Percentiles rank a stretch among this genome's conserved stretches.
Evolutionary conservation across 2,113 vertebrate genomes (phyloP).

Genomic region (Hyaena hyaena): DNA sequence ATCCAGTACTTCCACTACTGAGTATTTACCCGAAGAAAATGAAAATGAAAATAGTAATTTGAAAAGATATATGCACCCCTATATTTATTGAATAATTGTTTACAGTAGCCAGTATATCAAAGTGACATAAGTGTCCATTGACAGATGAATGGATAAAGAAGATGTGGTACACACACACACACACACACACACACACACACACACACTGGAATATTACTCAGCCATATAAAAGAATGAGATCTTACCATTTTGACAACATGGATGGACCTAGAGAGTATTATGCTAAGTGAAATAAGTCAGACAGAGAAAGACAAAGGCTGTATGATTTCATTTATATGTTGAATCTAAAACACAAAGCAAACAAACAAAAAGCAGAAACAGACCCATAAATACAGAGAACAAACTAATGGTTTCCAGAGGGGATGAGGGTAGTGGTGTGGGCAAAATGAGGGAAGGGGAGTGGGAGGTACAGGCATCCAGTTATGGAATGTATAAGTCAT

Average conservation of each 20-base stretch:
- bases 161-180: background rate
- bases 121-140: background rate
- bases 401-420: background rate
- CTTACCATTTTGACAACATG: background rate
- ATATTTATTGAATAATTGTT: background rate
- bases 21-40: background rate
- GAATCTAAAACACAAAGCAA: background rate
- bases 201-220: background rate
- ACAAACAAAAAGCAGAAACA: background rate
- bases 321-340: background rate
- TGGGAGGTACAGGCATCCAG: background rate
- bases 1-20: background rate
- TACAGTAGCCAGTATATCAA: background rate
- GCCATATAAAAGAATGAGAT: background rate
- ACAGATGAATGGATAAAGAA: background rate
- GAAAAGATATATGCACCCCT: background rate
- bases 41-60: background rate
- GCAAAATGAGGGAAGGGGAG: background rate
- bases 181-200: background rate
- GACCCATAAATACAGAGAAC: background rate
- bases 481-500: background rate
- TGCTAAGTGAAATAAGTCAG: background rate
- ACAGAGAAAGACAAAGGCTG: background rate
- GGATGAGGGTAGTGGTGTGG: background rate
- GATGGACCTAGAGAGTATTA: background rate